These are phyloP conservation scores for Chromis chromis DNA, from an alignment of 2,797 vertebrate genomes.

Conservation along the genomic window DNA sequence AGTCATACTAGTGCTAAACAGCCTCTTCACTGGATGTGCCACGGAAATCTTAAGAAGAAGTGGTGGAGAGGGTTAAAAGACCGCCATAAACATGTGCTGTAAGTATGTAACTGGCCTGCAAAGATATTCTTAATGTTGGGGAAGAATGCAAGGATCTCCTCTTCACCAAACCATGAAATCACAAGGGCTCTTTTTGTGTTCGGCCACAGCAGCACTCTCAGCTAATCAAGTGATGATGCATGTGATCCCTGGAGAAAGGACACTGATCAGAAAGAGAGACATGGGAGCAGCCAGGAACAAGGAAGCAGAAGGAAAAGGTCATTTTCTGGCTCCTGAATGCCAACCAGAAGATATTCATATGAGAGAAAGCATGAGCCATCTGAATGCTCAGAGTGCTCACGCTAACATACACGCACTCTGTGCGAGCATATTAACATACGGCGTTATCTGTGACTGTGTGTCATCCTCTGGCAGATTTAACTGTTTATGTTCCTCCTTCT, in stretches of 20 bases:
- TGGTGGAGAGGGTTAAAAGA: neutral
- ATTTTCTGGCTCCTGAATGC: neutral
- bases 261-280: constrained; percentile 16
- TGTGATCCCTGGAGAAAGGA: constrained; percentile 68
- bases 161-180: constrained; percentile 27
- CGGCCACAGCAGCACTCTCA: constrained; percentile 25
- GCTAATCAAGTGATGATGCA: constrained; percentile 79
- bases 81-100: neutral
- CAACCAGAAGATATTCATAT: neutral
- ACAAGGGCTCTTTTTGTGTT: constrained; percentile 64
- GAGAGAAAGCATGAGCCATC: constrained; percentile 1
- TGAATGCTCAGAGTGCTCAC: neutral
- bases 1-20: neutral
- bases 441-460: too few relatives aligned
- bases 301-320: constrained; percentile 9
- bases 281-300: neutral
- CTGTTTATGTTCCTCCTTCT: neutral
- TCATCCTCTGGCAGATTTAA: neutral
- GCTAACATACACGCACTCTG: neutral
- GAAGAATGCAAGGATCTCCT: constrained; percentile 10
- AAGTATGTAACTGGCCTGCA: neutral
- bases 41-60: neutral
- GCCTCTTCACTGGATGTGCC: neutral
- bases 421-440: too few relatives aligned
- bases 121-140: neutral